phyloP scores from a whole-genome alignment of 2,797 vertebrate genomes.

The Arctocebus calabarensis region DNA sequence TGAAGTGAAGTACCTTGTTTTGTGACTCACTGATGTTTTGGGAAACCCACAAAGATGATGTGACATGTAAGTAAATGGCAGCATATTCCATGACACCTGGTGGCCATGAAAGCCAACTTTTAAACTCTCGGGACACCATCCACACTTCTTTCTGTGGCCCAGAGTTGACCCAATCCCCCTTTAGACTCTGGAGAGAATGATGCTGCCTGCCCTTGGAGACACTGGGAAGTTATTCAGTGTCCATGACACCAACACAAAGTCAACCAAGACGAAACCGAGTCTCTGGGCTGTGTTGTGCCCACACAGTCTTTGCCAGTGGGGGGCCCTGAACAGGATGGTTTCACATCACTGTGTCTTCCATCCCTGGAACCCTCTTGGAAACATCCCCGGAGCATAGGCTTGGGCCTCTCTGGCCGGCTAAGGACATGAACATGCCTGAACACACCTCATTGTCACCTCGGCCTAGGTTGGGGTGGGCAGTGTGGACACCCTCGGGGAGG shows the following conservation, averaged over 20 bases:
- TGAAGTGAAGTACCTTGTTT: neutral
- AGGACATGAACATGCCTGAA: neutral
- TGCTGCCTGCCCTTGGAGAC: neutral
- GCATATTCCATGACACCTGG: neutral
- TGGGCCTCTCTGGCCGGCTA: accelerated
- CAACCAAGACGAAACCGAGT: neutral
- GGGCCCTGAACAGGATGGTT: too few relatives aligned
- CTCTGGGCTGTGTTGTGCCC: accelerated
- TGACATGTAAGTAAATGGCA: accelerated
- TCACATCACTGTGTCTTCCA: neutral
- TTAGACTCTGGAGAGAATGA: neutral
- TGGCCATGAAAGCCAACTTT: neutral
- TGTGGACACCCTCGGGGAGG: too few relatives aligned
- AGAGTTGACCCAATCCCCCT: neutral
- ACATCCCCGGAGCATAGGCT: too few relatives aligned
- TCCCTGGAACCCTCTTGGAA: neutral
- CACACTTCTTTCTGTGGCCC: neutral
- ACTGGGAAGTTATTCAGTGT: neutral
- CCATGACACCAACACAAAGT: neutral
- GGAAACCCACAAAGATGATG: neutral
- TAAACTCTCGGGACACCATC: neutral
- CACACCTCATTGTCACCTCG: neutral
- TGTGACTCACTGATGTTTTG: neutral
- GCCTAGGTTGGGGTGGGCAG: neutral
- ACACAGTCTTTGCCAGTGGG: too few relatives aligned